Evolutionary conservation across 2,113 vertebrate genomes (phyloP).

Genomic region (Sinocyclocheilus rhinocerous): DNA sequence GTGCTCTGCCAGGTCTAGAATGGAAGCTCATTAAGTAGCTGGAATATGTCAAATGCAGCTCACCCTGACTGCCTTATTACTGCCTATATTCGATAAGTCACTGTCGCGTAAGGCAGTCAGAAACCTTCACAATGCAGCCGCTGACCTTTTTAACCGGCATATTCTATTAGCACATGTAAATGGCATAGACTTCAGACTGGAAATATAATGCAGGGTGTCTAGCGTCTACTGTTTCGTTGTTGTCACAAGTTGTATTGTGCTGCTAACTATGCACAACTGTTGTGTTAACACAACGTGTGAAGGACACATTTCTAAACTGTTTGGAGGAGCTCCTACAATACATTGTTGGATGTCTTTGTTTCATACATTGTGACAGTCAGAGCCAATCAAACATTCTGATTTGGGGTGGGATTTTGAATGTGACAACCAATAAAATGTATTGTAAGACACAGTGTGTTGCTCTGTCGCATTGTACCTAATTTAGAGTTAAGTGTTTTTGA

Average conservation of each 20-base stretch:
- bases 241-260: background rate
- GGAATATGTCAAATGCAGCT: slow-evolving; percentile 46
- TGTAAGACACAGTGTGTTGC: background rate
- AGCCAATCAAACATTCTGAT: background rate
- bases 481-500: background rate
- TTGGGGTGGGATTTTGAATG: background rate
- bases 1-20: slow-evolving; percentile 25
- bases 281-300: background rate
- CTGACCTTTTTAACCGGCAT: slow-evolving; percentile 40
- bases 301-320: background rate
- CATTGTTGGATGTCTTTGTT: background rate
- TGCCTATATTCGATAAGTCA: slow-evolving; percentile 34
- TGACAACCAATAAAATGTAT: background rate
- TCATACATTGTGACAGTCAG: background rate
- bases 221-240: background rate
- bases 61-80: slow-evolving; percentile 46
- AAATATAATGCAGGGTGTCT: slow-evolving; percentile 10
- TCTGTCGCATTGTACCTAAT: background rate
- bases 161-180: slow-evolving; percentile 48
- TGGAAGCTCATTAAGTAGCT: slow-evolving; percentile 46
- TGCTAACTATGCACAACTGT: background rate
- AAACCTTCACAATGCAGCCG: slow-evolving; percentile 5
- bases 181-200: slow-evolving; percentile 24
- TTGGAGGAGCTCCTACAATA: background rate
- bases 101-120: slow-evolving; percentile 27